A percentile compares a stretch with the other conserved stretches of the same genome.
Evolutionary conservation across 2,797 vertebrate species (phyloP).

Genomic region (Erethizon dorsatum): DNA sequence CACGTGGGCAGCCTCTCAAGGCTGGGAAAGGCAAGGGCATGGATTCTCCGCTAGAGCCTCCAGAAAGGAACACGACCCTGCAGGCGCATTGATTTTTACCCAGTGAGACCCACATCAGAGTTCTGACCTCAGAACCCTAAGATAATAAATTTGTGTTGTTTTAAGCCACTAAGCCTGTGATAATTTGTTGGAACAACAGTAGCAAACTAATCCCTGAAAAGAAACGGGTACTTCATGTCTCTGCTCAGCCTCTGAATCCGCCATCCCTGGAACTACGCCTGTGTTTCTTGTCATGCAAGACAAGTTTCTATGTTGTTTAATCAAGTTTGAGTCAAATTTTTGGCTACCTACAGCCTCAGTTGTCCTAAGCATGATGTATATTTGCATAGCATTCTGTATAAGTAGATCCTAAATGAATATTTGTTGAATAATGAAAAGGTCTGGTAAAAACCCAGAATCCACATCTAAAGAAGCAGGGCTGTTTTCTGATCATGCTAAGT

Average conservation of each 20-base stretch:
- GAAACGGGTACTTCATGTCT: neutral
- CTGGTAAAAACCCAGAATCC: constrained; percentile 27
- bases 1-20: neutral
- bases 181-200: neutral
- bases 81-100: neutral
- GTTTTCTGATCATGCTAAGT: constrained; percentile 63
- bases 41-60: neutral
- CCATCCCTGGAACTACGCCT: neutral
- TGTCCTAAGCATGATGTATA: neutral
- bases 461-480: constrained; percentile 67
- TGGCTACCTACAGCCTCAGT: neutral
- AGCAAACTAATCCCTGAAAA: neutral
- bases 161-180: neutral
- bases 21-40: neutral
- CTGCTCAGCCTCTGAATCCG: neutral
- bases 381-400: neutral
- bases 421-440: constrained; percentile 25
- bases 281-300: neutral
- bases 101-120: neutral
- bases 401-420: neutral
- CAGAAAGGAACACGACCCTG: neutral
- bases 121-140: neutral
- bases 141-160: neutral
- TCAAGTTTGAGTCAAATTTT: neutral
- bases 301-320: neutral